These are phyloP conservation scores for Odontothrips loti DNA, from an alignment of 2,888 invertebrate genomes.

Conservation along the genomic window DNA sequence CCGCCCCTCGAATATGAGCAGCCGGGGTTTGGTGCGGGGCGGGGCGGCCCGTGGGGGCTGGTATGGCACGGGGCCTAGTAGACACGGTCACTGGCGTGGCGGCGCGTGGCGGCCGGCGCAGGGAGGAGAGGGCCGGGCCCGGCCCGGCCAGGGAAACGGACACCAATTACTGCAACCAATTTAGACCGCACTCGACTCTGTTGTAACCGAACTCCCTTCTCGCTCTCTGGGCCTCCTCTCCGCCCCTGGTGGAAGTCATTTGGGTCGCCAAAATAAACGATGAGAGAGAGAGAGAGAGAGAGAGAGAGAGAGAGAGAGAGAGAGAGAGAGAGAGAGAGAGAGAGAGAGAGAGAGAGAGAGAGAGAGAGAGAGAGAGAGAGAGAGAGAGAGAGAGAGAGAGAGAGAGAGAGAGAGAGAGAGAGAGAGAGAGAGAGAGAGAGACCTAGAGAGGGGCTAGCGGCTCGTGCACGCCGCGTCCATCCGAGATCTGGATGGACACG, in stretches of 20 bases:
- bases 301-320: neutral
- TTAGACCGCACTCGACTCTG: neutral
- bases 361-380: neutral
- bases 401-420: neutral
- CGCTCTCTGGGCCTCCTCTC: too few species aligned
- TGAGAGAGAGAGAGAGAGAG: neutral
- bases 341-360: neutral
- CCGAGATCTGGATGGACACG: too few species aligned
- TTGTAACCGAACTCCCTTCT: neutral
- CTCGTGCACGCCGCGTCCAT: too few species aligned
- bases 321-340: neutral
- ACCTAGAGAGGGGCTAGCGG: too few species aligned
- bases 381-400: neutral
- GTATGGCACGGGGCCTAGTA: neutral
- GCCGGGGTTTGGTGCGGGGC: neutral
- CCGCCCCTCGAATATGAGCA: neutral
- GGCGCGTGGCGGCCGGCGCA: neutral
- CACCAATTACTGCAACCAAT: slow-evolving; percentile 18
- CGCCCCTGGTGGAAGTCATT: neutral
- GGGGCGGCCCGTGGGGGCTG: neutral
- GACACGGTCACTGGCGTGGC: neutral
- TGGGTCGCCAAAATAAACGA: slow-evolving; percentile 5
- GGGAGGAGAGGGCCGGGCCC: neutral
- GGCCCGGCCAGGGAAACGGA: neutral
- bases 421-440: neutral